Evolutionary conservation across 2,113 vertebrate species (phyloP).

Genomic region (Himantopus leucocephalus): DNA sequence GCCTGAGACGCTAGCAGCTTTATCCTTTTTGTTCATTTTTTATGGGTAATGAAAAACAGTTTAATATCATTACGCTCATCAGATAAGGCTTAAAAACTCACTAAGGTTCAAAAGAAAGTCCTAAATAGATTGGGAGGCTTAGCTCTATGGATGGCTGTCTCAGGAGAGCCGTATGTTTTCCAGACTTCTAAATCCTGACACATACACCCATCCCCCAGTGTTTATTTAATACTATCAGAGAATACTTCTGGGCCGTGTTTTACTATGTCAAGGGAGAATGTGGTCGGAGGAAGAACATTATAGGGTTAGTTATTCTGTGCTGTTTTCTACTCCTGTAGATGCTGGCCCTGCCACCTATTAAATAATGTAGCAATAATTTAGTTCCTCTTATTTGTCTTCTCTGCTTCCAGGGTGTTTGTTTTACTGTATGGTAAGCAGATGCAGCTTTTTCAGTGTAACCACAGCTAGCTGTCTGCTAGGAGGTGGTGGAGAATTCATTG

Average conservation of each 20-base stretch:
- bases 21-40: slow-evolving; percentile 52
- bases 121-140: slow-evolving; percentile 37
- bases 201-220: background rate
- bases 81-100: slow-evolving; percentile 52
- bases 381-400: background rate
- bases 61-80: slow-evolving; percentile 65
- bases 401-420: background rate
- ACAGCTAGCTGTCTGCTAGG: background rate
- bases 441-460: background rate
- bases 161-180: background rate
- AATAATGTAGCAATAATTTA: background rate
- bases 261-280: background rate
- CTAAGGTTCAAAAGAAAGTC: slow-evolving; percentile 20
- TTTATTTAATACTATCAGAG: background rate
- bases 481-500: background rate
- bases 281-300: background rate
- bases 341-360: background rate
- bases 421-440: background rate
- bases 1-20: background rate
- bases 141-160: background rate
- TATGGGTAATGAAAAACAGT: slow-evolving; percentile 56
- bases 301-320: too few species aligned
- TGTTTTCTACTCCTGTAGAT: rapidly evolving
- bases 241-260: background rate
- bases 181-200: background rate